phyloP scores from a whole-genome alignment of 2,797 vertebrate genomes.

The Decapterus maruadsi region DNA sequence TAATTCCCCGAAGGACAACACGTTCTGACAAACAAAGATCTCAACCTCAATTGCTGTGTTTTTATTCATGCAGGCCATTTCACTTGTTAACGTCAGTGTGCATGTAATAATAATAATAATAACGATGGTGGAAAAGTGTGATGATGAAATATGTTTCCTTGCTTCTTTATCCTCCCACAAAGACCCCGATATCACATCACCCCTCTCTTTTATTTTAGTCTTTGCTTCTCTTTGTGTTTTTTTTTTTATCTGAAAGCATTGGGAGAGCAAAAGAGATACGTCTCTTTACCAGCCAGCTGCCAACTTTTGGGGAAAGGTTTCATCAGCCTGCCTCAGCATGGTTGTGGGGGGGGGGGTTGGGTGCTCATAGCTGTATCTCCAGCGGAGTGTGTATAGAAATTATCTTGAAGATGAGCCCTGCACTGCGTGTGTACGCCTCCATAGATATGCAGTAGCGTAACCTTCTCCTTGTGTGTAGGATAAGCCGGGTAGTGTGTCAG shows the following conservation, averaged over 20 bases:
- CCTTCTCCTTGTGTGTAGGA: background rate
- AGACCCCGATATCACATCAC: conserved; percentile 47
- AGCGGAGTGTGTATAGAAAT: conserved; percentile 47
- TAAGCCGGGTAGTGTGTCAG: background rate
- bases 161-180: conserved; percentile 46
- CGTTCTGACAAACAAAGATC: background rate
- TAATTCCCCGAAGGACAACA: background rate
- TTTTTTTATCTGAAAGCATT: conserved; percentile 54
- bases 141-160: conserved; percentile 61
- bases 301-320: conserved; percentile 73
- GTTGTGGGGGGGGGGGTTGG: conserved; percentile 5
- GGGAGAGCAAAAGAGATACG: conserved; percentile 12
- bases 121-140: conserved; percentile 13
- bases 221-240: conserved; percentile 25
- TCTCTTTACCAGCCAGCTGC: conserved; percentile 55
- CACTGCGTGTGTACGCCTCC: background rate
- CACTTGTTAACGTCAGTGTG: background rate
- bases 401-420: conserved; percentile 10
- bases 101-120: background rate
- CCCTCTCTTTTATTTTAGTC: conserved; percentile 45
- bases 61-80: background rate
- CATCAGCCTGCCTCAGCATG: conserved; percentile 63
- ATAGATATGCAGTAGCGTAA: conserved; percentile 32
- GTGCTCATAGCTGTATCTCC: conserved; percentile 27
- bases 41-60: background rate